These are phyloP conservation scores for Diphyllodes magnificus DNA, from an alignment of 2,113 vertebrate genomes.

Conservation along the genomic window DNA sequence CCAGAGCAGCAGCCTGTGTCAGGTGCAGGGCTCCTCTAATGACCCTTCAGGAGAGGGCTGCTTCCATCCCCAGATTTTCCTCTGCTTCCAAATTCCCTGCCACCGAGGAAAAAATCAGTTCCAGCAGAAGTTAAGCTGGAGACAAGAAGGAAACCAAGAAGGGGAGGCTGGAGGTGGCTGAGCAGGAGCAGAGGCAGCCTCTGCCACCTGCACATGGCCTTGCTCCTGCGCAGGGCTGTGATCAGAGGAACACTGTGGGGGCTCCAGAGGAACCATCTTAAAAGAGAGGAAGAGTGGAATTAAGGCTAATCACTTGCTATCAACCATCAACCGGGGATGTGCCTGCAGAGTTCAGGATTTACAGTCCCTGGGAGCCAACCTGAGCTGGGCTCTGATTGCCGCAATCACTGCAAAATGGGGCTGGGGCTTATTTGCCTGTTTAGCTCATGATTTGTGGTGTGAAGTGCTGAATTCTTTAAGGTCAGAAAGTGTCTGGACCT, in stretches of 20 bases:
- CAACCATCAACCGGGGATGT: background rate
- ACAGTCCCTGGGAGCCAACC: background rate
- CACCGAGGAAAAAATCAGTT: background rate
- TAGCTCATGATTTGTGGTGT: background rate
- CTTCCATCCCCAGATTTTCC: background rate
- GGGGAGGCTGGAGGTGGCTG: background rate
- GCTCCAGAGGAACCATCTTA: background rate
- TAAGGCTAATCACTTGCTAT: conserved; percentile 11
- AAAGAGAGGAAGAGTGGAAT: background rate
- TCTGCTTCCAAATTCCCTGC: background rate
- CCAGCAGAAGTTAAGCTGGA: background rate
- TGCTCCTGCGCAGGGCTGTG: background rate
- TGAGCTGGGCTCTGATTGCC: conserved; percentile 33
- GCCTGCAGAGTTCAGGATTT: background rate
- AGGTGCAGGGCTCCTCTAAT: background rate
- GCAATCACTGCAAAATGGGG: conserved; percentile 5
- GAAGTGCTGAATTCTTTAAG: background rate
- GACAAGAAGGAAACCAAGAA: background rate
- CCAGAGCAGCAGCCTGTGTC: background rate
- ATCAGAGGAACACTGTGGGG: background rate
- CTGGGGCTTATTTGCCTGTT: background rate
- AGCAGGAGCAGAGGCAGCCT: background rate
- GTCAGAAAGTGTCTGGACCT: background rate
- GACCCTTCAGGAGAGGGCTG: background rate
- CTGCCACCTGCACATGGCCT: background rate